phyloP scores from a whole-genome alignment of 2,113 vertebrate genomes.

The Psilopsiagon aymara region DNA sequence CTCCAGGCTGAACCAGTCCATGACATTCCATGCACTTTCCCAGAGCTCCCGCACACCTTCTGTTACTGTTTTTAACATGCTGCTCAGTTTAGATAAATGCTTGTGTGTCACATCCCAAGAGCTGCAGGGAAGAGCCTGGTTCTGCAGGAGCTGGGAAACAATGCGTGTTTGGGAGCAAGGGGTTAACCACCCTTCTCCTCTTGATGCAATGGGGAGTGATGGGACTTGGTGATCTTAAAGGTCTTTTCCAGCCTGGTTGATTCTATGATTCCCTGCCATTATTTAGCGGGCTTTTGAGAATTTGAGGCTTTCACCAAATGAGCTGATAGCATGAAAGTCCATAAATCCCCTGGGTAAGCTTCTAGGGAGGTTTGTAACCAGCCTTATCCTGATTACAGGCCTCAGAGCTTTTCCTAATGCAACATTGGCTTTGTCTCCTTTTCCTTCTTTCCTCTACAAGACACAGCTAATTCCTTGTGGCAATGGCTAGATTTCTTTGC shows the following conservation, averaged over 20 bases:
- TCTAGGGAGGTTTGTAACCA: neutral
- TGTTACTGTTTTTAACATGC: fast-evolving
- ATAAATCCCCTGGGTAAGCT: neutral
- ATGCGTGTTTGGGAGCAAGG: neutral
- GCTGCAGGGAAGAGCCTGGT: neutral
- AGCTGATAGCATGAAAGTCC: neutral
- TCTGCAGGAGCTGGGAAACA: neutral
- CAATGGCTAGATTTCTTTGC: neutral
- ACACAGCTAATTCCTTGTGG: neutral
- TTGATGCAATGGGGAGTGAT: fast-evolving
- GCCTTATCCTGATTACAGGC: neutral
- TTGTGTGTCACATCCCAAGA: fast-evolving
- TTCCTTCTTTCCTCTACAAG: neutral
- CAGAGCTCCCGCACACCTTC: fast-evolving
- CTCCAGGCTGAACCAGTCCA: neutral
- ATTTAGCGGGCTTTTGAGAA: neutral
- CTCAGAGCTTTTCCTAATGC: neutral
- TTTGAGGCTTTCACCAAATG: neutral
- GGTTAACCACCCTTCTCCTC: neutral
- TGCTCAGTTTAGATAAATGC: fast-evolving
- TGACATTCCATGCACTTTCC: neutral
- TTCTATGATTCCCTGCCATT: neutral
- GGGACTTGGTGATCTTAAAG: neutral
- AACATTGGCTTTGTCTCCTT: neutral
- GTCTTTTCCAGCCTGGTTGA: neutral